A percentile compares a stretch with the other conserved stretches of the same genome.
These are phyloP conservation scores for Poecilus cupreus DNA, from an alignment of 2,888 invertebrate genomes.

Conservation along the genomic window DNA sequence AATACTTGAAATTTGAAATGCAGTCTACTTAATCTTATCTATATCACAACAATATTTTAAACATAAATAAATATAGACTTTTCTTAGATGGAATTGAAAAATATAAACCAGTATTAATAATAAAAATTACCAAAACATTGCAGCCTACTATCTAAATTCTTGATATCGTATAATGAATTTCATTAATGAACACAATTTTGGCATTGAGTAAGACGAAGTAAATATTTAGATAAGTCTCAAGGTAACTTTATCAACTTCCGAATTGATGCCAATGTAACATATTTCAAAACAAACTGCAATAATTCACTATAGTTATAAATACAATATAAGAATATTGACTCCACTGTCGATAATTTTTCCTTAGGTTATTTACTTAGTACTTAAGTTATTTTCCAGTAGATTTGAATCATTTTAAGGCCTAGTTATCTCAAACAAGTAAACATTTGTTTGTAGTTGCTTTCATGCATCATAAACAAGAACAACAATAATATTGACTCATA, in stretches of 20 bases:
- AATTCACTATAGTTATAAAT: neutral
- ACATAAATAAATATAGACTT: too few species aligned
- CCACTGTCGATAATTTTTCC: neutral
- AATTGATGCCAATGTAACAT: neutral
- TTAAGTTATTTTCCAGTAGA: slow-evolving; percentile 16
- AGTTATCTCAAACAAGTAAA: neutral
- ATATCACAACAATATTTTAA: neutral
- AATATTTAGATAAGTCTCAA: neutral
- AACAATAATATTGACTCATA: neutral
- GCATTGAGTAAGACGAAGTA: neutral
- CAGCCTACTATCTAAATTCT: neutral
- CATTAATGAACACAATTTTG: neutral
- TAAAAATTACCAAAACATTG: too few species aligned
- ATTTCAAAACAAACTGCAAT: too few species aligned
- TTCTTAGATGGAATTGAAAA: neutral
- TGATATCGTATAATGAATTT: neutral
- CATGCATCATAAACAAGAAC: neutral
- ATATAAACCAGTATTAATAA: neutral
- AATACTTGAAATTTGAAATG: neutral
- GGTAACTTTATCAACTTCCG: neutral
- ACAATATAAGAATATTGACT: neutral
- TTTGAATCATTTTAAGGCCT: slow-evolving; percentile 2
- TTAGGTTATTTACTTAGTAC: neutral
- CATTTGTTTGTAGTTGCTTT: neutral
- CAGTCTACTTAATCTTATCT: neutral